These are phyloP conservation scores for Brachionus rubens DNA, from an alignment of 1,140 invertebrate species.

Conservation along the genomic window DNA sequence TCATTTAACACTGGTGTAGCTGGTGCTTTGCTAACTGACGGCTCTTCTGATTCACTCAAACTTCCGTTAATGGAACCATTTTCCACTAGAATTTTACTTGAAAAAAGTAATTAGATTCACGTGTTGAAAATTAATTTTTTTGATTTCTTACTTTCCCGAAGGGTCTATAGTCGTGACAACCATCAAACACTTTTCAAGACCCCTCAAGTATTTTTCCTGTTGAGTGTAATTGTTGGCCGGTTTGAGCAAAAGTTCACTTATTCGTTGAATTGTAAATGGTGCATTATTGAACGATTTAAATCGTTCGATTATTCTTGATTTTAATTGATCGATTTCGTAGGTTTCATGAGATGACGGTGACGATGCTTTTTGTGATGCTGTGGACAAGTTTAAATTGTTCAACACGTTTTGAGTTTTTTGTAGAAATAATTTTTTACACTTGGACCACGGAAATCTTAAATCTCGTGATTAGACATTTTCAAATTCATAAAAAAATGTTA, in stretches of 20 bases:
- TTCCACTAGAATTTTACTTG: conserved; percentile 27
- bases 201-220: conserved; percentile 91
- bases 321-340: neutral
- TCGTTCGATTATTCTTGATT: conserved; percentile 42
- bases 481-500: neutral
- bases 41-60: neutral
- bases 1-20: neutral
- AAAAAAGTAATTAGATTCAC: neutral
- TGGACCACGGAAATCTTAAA: conserved; percentile 28
- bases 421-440: conserved; percentile 28
- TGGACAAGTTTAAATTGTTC: neutral
- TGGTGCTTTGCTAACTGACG: neutral
- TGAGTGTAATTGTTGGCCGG: conserved; percentile 90
- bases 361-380: neutral
- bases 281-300: conserved; percentile 69
- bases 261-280: conserved; percentile 90
- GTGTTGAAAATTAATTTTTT: neutral
- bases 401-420: conserved; percentile 40
- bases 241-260: conserved; percentile 84
- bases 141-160: conserved; percentile 54
- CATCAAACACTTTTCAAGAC: conserved; percentile 79
- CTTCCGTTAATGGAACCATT: neutral
- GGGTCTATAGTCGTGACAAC: conserved; percentile 92
- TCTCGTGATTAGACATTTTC: neutral
- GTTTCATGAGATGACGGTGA: neutral